phyloP scores from a whole-genome alignment of 2,113 vertebrate species.

The Thunnus thynnus region DNA sequence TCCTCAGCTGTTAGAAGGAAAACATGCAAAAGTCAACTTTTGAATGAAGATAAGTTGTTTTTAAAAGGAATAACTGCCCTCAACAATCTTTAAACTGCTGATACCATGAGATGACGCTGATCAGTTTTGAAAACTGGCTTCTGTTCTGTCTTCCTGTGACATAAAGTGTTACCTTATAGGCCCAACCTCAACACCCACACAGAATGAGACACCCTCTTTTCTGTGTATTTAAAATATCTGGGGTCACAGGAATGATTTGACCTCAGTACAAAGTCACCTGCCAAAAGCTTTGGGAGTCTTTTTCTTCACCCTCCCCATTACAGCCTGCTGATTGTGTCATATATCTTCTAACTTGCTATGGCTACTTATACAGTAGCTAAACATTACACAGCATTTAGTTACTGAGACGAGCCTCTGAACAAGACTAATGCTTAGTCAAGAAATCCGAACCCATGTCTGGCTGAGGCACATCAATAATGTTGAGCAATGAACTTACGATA shows the following conservation, averaged over 20 bases:
- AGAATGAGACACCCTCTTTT: background rate
- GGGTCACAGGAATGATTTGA: conserved; percentile 17
- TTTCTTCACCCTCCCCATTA: background rate
- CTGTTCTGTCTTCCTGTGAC: background rate
- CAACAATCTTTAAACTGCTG: background rate
- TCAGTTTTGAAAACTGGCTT: background rate
- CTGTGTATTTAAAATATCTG: conserved; percentile 19
- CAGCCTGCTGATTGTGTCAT: conserved; percentile 27
- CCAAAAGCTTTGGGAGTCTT: conserved; percentile 9
- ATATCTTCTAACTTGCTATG: background rate
- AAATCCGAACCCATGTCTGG: conserved; percentile 7
- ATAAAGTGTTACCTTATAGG: background rate
- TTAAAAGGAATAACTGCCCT: background rate
- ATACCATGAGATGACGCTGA: background rate
- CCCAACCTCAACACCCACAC: background rate
- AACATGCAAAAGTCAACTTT: background rate
- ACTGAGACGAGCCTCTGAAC: conserved; percentile 9
- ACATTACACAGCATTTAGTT: conserved; percentile 8
- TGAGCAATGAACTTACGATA: too few species aligned
- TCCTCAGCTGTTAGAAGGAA: background rate
- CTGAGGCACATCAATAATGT: too few species aligned
- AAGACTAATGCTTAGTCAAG: background rate
- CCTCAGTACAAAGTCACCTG: background rate
- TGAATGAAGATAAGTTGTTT: background rate
- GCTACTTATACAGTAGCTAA: conserved; percentile 3